Evolutionary conservation across 1,140 invertebrate species (phyloP).

Genomic region (Drosophila bocqueti): DNA sequence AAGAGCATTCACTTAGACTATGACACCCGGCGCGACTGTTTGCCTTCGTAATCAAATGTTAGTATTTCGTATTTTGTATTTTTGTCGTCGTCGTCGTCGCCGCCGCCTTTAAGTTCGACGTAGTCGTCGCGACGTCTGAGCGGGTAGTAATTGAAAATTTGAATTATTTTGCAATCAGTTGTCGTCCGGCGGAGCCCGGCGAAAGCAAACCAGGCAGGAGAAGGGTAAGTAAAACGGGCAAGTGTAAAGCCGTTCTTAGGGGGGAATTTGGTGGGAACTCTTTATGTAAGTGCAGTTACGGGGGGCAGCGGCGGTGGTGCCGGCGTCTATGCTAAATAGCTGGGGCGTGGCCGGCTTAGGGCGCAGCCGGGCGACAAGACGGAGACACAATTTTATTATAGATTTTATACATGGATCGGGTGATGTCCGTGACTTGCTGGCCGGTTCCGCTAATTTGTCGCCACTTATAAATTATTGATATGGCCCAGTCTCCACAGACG

Average conservation of each 20-base stretch:
- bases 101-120: constrained; percentile 34
- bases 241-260: constrained; percentile 3
- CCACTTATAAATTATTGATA: constrained; percentile 81
- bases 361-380: constrained; percentile 31
- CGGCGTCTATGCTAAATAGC: constrained; percentile 74
- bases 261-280: constrained; percentile 18
- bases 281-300: constrained; percentile 72
- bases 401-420: constrained; percentile 25
- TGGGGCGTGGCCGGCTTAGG: constrained; percentile 45
- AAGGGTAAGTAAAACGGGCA: background rate
- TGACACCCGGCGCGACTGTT: constrained; percentile 29
- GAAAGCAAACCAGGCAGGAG: constrained; percentile 6
- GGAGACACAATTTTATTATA: constrained; percentile 37
- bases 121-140: constrained; percentile 71
- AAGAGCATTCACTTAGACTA: constrained; percentile 24
- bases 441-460: constrained; percentile 78
- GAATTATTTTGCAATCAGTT: constrained; percentile 81
- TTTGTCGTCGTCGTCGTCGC: constrained; percentile 8
- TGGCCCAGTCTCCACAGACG: constrained; percentile 36
- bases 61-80: constrained; percentile 46
- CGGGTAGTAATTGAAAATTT: constrained; percentile 70
- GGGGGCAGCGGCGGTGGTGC: background rate
- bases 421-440: constrained; percentile 74
- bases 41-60: constrained; percentile 62
- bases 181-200: constrained; percentile 26